phyloP scores from a whole-genome alignment of 1,140 invertebrate genomes.

The Anastatus disparis region DNA sequence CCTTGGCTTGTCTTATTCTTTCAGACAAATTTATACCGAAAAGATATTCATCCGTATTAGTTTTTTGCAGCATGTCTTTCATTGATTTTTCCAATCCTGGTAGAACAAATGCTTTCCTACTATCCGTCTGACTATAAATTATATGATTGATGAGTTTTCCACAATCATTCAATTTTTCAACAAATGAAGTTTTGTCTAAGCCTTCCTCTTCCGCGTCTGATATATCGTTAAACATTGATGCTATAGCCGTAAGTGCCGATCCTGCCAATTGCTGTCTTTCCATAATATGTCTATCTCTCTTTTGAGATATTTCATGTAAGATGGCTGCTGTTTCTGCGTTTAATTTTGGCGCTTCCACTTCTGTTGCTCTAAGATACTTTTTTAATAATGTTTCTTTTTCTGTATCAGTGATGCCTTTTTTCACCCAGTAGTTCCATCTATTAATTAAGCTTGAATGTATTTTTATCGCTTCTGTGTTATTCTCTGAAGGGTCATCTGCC shows the following conservation, averaged over 20 bases:
- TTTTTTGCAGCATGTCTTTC: background rate
- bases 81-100: background rate
- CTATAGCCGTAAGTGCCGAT: background rate
- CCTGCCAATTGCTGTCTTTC: background rate
- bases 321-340: background rate
- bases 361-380: background rate
- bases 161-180: background rate
- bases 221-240: background rate
- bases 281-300: background rate
- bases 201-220: background rate
- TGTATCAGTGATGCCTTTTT: background rate
- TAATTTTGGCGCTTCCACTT: background rate
- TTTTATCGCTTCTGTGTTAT: no score
- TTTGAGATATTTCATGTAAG: background rate
- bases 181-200: background rate
- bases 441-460: background rate
- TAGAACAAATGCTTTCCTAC: constrained; percentile 8
- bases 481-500: no score
- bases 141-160: background rate
- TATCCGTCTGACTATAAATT: background rate
- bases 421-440: background rate
- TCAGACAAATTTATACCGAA: constrained; percentile 10
- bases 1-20: background rate
- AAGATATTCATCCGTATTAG: background rate
- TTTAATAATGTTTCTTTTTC: background rate